A percentile compares a stretch with the other conserved stretches of the same genome.
Conservation (phyloP, 2,113 vertebrate genomes). For the Zapus hudsonius region DNA sequence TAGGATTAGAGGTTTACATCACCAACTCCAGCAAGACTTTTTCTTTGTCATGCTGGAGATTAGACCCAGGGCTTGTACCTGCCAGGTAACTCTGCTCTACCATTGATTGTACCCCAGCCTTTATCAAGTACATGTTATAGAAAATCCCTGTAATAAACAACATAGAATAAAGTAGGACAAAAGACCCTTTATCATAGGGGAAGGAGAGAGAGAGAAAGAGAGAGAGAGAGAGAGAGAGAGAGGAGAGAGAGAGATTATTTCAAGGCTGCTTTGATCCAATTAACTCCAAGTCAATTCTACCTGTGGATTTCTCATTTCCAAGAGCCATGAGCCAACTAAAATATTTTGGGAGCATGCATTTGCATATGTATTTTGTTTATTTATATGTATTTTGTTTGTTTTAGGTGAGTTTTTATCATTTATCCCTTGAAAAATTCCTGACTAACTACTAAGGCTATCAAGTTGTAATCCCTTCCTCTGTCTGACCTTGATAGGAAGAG, state of each 20-base stretch:
- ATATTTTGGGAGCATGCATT: not conserved
- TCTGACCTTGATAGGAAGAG: not conserved
- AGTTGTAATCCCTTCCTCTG: not conserved
- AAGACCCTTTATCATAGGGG: no score
- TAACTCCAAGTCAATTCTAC: not conserved
- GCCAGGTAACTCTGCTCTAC: not conserved
- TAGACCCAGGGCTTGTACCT: not conserved
- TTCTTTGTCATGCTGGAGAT: not conserved
- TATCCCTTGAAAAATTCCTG: not conserved
- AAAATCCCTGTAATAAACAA: not conserved
- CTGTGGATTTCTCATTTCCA: not conserved
- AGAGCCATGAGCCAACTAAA: not conserved
- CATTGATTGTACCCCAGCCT: not conserved
- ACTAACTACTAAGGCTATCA: not conserved
- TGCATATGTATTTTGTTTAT: not conserved
- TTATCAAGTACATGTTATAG: not conserved
- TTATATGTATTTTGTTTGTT: not conserved
- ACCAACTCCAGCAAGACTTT: not conserved
- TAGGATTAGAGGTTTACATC: not conserved
- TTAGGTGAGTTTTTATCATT: not conserved
- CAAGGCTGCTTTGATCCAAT: not conserved
- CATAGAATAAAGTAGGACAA: not conserved
- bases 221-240: accelerated
- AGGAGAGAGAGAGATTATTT: not conserved
- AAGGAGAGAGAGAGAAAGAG: no score